A percentile compares a stretch with the other conserved stretches of the same genome.
Evolutionary conservation across 2,888 invertebrate genomes (phyloP).

Genomic region (Cylindroiulus punctatus): DNA sequence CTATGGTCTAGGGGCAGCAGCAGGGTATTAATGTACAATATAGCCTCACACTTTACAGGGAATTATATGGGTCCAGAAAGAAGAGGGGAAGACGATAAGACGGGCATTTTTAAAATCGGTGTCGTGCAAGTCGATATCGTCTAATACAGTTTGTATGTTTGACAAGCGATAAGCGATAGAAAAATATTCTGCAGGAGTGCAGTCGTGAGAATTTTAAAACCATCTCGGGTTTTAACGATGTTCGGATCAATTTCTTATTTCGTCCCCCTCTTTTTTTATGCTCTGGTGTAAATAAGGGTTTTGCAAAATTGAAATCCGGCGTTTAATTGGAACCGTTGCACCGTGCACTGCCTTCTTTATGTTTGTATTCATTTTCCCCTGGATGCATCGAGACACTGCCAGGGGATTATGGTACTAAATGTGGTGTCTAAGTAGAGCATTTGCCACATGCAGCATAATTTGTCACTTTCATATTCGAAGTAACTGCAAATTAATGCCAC

Average conservation of each 20-base stretch:
- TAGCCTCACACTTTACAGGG: no score
- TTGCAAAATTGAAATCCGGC: constrained; percentile 10
- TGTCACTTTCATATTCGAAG: not conserved
- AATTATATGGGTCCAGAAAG: no score
- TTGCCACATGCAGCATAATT: not conserved
- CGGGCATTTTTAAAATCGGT: no score
- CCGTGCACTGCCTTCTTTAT: not conserved
- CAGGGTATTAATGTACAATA: no score
- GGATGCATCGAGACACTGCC: not conserved
- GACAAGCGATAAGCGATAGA: constrained; percentile 24
- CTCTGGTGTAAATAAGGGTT: not conserved
- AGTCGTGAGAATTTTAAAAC: not conserved
- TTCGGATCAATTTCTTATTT: constrained; percentile 5
- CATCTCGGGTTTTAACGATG: not conserved
- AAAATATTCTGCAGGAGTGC: not conserved
- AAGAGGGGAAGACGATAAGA: no score
- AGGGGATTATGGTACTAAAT: not conserved
- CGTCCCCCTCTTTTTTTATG: not conserved
- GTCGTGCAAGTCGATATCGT: no score
- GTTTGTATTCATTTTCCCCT: not conserved
- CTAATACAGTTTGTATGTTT: not conserved
- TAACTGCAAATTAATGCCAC: not conserved
- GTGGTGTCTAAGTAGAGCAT: not conserved
- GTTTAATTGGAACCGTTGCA: not conserved
- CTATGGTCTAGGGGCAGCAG: no score